phyloP scores from a whole-genome alignment of 1,140 invertebrate genomes.

The Brachionus asplanchnoidis region DNA sequence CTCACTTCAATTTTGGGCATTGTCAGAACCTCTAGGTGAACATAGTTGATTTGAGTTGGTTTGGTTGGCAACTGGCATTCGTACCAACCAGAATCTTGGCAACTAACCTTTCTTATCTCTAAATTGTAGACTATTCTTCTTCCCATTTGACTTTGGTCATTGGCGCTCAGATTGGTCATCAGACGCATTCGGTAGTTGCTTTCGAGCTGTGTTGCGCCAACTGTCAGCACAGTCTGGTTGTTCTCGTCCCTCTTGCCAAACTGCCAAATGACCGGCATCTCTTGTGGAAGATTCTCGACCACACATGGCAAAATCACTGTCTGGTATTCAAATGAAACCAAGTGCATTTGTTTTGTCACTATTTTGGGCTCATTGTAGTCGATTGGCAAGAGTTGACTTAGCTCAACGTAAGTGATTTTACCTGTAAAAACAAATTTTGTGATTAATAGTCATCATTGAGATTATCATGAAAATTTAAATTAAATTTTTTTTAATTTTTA shows the following conservation, averaged over 20 bases:
- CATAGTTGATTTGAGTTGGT: conserved; percentile 31
- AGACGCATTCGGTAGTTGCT: background rate
- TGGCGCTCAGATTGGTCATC: background rate
- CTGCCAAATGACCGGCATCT: conserved; percentile 26
- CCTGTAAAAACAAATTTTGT: background rate
- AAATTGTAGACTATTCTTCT: conserved; percentile 15
- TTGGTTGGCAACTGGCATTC: conserved; percentile 39
- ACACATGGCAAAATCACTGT: conserved; percentile 28
- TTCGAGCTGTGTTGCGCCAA: conserved; percentile 19
- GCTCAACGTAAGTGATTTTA: background rate
- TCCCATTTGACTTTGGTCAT: background rate
- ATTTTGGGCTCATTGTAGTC: background rate
- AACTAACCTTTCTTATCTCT: conserved; percentile 15
- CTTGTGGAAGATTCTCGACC: background rate
- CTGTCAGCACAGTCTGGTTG: conserved; percentile 36
- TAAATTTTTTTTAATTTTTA: background rate
- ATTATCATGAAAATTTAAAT: background rate
- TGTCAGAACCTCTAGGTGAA: conserved; percentile 15
- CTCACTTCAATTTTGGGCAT: background rate
- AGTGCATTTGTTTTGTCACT: background rate
- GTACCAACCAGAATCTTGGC: conserved; percentile 26
- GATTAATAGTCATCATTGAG: background rate
- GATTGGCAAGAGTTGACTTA: background rate
- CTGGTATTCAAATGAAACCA: conserved; percentile 6
- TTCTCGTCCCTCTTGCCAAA: background rate